Evolutionary conservation across 1,140 invertebrate genomes (phyloP).

Genomic region (Zaprionus davidi): DNA sequence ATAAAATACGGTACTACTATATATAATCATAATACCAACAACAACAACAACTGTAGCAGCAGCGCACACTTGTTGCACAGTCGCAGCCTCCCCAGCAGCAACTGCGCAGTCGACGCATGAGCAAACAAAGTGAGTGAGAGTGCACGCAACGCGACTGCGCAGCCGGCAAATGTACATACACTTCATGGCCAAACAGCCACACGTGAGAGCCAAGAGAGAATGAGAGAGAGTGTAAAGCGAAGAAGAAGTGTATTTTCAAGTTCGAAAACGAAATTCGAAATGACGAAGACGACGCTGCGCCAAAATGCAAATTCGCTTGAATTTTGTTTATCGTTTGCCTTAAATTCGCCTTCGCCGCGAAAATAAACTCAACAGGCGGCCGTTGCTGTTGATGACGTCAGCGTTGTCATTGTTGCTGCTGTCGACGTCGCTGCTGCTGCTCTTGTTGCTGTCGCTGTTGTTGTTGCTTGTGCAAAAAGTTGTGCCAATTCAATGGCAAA

Average conservation of each 20-base stretch:
- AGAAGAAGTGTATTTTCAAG: conserved; percentile 24
- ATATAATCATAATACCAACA: conserved; percentile 22
- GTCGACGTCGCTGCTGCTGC: neutral
- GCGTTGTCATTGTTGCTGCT: conserved; percentile 7
- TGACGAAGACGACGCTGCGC: conserved; percentile 47
- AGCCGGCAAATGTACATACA: conserved; percentile 19
- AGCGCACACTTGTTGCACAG: conserved; percentile 67
- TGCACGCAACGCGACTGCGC: conserved; percentile 37
- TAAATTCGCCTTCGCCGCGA: conserved; percentile 38
- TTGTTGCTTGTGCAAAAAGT: conserved; percentile 25
- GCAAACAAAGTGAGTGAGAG: conserved; percentile 56
- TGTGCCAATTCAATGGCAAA: conserved; percentile 75
- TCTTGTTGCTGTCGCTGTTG: conserved; percentile 5
- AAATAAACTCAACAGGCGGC: conserved; percentile 42
- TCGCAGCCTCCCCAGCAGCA: conserved; percentile 12
- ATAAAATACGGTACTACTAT: conserved; percentile 65
- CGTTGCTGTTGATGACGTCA: conserved; percentile 38
- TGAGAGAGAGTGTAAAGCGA: conserved; percentile 7
- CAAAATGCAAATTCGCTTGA: conserved; percentile 47
- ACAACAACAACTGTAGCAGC: conserved; percentile 44
- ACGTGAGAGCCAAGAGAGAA: conserved; percentile 4
- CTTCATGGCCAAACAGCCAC: conserved; percentile 26
- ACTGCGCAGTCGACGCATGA: conserved; percentile 45
- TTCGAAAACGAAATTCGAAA: conserved; percentile 50
- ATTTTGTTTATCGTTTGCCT: conserved; percentile 28